Conservation (phyloP, 1,140 invertebrate genomes). For the Drosophila grimshawi region DNA sequence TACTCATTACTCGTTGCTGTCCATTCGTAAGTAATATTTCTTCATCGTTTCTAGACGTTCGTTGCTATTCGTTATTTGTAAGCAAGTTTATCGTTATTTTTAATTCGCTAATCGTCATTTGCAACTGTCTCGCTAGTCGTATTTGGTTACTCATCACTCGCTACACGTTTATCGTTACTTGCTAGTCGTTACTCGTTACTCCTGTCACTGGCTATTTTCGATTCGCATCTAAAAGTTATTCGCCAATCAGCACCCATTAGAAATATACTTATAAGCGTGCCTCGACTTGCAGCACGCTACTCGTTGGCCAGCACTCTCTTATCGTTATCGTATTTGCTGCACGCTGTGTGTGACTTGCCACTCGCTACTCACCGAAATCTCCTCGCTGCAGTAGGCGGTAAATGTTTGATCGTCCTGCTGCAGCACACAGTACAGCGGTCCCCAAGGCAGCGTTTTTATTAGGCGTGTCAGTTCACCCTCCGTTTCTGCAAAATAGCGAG, state of each 20-base stretch:
- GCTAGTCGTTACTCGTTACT: too few relatives aligned
- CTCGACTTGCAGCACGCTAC: too few relatives aligned
- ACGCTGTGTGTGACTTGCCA: neutral
- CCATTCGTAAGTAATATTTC: too few relatives aligned
- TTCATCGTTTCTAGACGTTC: neutral
- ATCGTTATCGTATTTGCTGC: neutral
- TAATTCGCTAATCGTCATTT: neutral
- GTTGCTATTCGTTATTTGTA: neutral
- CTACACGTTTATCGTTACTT: neutral
- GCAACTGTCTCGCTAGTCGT: too few relatives aligned
- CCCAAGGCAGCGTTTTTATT: conserved; percentile 87
- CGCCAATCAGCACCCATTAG: neutral
- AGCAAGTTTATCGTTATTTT: too few relatives aligned
- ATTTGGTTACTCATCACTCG: neutral
- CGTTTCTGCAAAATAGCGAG: conserved; percentile 64
- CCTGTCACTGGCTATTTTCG: neutral
- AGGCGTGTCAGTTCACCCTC: conserved; percentile 77
- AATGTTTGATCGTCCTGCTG: conserved; percentile 93
- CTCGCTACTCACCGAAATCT: conserved; percentile 89
- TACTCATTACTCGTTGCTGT: neutral
- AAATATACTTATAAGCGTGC: neutral
- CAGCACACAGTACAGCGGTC: conserved; percentile 94
- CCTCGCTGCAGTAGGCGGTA: conserved; percentile 93
- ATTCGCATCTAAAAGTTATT: neutral
- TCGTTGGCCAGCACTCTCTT: too few relatives aligned